Base-by-base conservation (phyloP, 1,140 invertebrate genomes). In the Pinna nobilis region DNA sequence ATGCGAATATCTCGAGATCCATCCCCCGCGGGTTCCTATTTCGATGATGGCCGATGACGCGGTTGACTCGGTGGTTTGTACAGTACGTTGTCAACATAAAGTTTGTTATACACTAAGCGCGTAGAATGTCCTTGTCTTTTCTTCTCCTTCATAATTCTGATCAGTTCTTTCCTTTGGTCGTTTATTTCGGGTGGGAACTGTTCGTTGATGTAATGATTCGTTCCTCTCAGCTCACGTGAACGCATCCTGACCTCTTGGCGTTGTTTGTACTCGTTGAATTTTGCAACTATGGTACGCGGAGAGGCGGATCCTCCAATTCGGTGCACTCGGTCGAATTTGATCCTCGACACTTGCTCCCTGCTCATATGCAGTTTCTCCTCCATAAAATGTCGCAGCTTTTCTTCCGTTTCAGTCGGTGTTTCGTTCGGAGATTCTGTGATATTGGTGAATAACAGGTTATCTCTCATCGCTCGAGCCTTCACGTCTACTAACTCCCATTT, bases 181-280 rank as follows among this genome's bases (percentile, higher is more conserved):
- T 28, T 20, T 15, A 64, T 64, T 64, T 64, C 60, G 1, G 9
- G 37, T 1, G 60, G 60, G 18, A 47, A 64, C 25, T 64, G 60
- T 18, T 47, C 60, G 41, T 30, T 47, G 33, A 64, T 64, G 4
- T 47, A 30, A 25, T 37, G 30, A 5, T 47, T 2, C 5, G 60
- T 64, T 20, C 18, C 23, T 28, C 7, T 28, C 23, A 47, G 5
- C 2, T 44, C 39, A 20, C 13, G 9, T 13, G 60, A 6, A 7
- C 20, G 44, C 9, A 15, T 18, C 18, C 60, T 23, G 0, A 47
- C 60, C 32, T 47, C 23, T 28, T 64, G 32, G 11, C 60, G 3
- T 30, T 64, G 60, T 30, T 64, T 47, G 39, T 28, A 64, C 0
- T 47, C 39, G 2, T 6, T 28, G 18, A 64, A 47, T 47, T 2